phyloP scores from a whole-genome alignment of 1,140 invertebrate species.

The Ceratina japonica region DNA sequence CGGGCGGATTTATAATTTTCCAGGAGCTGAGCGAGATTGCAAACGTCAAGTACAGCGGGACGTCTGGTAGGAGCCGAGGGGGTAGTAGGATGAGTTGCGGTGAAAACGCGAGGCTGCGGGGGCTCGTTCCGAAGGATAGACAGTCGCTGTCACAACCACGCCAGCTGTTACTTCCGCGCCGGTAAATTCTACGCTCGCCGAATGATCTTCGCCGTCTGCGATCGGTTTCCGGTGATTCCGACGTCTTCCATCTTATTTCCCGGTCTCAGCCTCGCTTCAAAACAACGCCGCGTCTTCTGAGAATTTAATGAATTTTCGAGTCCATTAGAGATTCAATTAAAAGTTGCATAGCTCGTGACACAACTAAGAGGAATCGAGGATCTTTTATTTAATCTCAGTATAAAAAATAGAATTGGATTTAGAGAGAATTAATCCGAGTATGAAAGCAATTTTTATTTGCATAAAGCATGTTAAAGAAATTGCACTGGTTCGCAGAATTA shows the following conservation, averaged over 20 bases:
- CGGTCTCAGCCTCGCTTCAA: not conserved
- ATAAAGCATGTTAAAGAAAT: no score
- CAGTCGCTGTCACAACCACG: constrained; percentile 76
- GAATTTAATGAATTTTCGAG: not conserved
- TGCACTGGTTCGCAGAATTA: no score
- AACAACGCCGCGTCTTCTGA: not conserved
- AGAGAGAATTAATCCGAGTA: no score
- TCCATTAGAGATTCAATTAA: not conserved
- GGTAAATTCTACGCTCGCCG: constrained; percentile 72
- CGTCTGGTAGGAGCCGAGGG: constrained; percentile 72
- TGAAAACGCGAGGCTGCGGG: constrained; percentile 68
- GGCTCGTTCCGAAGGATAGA: constrained; percentile 66
- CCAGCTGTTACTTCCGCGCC: constrained; percentile 78
- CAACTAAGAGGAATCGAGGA: no score
- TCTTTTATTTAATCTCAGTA: no score
- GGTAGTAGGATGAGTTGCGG: constrained; percentile 67
- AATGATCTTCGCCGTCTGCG: constrained; percentile 65
- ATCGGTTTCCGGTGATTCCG: constrained; percentile 56
- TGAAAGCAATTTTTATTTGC: no score
- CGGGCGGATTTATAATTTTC: constrained; percentile 77
- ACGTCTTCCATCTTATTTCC: constrained; percentile 11
- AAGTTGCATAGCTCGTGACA: no score
- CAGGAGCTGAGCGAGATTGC: constrained; percentile 75
- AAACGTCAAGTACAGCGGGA: constrained; percentile 76
- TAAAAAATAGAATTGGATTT: no score